phyloP scores from a whole-genome alignment of 2,113 vertebrate species.

The Phasianus colchicus region DNA sequence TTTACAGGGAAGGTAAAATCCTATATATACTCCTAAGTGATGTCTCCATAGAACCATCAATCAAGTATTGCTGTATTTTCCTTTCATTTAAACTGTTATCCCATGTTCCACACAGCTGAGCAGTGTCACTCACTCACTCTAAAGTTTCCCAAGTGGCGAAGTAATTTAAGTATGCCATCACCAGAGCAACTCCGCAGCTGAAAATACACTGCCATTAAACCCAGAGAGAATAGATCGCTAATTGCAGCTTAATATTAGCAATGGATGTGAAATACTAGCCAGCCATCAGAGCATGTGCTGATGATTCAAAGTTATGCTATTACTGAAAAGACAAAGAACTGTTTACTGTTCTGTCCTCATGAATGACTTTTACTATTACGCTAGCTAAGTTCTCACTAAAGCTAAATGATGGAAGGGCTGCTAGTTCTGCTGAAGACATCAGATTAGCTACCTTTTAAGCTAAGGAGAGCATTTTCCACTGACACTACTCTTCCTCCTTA shows the following conservation, averaged over 20 bases:
- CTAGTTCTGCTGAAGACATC: neutral
- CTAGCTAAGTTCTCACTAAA: neutral
- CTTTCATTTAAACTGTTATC: constrained; percentile 36
- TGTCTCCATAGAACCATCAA: constrained; percentile 34
- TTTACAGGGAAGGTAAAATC: constrained; percentile 48
- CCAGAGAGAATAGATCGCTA: constrained; percentile 67
- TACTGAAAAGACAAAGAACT: constrained; percentile 13
- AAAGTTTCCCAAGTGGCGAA: constrained; percentile 64
- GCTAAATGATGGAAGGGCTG: neutral
- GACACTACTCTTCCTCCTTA: neutral
- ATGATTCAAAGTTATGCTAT: neutral
- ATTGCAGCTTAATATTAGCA: constrained; percentile 68
- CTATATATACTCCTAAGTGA: neutral
- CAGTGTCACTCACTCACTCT: constrained; percentile 59
- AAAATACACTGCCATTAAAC: constrained; percentile 69
- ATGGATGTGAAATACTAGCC: constrained; percentile 39
- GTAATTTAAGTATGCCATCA: constrained; percentile 73
- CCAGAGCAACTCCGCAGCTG: constrained; percentile 63
- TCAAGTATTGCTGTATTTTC: constrained; percentile 27
- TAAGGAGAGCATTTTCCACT: neutral
- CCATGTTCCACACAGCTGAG: constrained; percentile 16
- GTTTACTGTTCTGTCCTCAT: neutral
- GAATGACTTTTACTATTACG: neutral
- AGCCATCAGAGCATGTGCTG: neutral
- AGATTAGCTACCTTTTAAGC: neutral